These are phyloP conservation scores for Ormyrus labotus DNA, from an alignment of 2,888 invertebrate species.

Conservation along the genomic window DNA sequence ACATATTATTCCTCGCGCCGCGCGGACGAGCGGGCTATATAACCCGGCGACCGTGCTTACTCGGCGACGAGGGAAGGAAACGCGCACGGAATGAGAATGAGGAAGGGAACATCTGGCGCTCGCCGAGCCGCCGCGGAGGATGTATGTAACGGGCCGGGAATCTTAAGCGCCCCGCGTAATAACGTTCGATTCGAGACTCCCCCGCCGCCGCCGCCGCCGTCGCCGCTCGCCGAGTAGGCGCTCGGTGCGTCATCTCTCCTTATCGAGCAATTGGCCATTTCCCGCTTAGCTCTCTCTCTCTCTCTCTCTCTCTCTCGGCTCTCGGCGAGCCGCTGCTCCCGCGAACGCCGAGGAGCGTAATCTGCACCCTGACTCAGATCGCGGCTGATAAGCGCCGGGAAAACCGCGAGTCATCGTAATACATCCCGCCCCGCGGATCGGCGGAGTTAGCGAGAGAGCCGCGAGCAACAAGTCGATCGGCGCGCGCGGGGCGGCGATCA, in stretches of 20 bases:
- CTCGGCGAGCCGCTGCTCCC: not conserved
- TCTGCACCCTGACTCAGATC: not conserved
- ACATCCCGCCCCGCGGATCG: too few relatives aligned
- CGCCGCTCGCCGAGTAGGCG: not conserved
- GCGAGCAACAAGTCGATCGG: not conserved
- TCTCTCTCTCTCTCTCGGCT: constrained; percentile 28
- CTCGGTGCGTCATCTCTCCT: constrained; percentile 7
- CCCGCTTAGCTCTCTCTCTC: constrained; percentile 54
- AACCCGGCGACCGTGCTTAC: too few relatives aligned
- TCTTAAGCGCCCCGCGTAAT: constrained; percentile 1
- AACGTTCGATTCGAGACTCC: not conserved
- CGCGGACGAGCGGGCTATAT: too few relatives aligned
- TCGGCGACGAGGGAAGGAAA: too few relatives aligned
- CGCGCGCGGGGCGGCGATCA: too few relatives aligned
- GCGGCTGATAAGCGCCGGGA: too few relatives aligned
- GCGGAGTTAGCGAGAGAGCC: not conserved
- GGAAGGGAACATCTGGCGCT: constrained; percentile 58
- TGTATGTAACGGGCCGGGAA: constrained; percentile 46
- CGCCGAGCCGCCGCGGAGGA: constrained; percentile 3
- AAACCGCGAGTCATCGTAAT: too few relatives aligned
- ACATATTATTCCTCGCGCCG: too few relatives aligned
- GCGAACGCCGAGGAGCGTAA: not conserved
- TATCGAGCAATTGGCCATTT: constrained; percentile 46
- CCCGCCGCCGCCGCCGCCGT: not conserved
- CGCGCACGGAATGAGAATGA: constrained; percentile 1